Conservation (phyloP, 2,113 vertebrate genomes). For the Nannospalax galili region DNA sequence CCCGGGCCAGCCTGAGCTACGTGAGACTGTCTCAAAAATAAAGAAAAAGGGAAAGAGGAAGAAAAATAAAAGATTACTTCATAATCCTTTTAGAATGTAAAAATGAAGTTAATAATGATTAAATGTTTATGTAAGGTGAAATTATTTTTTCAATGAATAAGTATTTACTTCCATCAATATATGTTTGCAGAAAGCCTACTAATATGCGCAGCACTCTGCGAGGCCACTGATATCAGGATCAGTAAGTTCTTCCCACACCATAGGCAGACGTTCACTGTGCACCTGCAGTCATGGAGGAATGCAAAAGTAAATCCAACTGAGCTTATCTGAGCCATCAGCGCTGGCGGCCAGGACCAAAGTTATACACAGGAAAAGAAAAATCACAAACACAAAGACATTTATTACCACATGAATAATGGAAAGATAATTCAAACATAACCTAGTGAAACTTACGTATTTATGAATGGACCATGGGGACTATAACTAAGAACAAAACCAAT, state of each 20-base stretch:
- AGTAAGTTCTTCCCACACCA: not conserved
- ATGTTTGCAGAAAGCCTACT: constrained; percentile 27
- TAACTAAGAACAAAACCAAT: constrained; percentile 1
- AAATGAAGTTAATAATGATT: not conserved
- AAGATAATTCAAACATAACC: not conserved
- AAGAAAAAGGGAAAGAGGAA: not conserved
- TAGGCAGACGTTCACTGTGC: not conserved
- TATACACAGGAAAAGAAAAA: not conserved
- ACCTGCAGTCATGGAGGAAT: not conserved
- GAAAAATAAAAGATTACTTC: not conserved
- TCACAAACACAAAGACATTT: constrained; percentile 20
- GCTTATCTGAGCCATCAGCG: constrained; percentile 29
- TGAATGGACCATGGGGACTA: constrained; percentile 14
- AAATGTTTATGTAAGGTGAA: not conserved
- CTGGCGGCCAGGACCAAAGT: not conserved
- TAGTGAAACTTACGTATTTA: constrained; percentile 37
- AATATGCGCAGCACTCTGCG: not conserved
- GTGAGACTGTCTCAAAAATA: not conserved
- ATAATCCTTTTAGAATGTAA: not conserved
- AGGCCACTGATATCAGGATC: not conserved
- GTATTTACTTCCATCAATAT: not conserved
- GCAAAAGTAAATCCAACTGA: constrained; percentile 2
- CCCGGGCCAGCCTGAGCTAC: not conserved
- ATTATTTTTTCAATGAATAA: constrained; percentile 12
- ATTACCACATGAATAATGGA: constrained; percentile 8